phyloP scores from a whole-genome alignment of 2,797 vertebrate species.

The Bovichtus diacanthus region DNA sequence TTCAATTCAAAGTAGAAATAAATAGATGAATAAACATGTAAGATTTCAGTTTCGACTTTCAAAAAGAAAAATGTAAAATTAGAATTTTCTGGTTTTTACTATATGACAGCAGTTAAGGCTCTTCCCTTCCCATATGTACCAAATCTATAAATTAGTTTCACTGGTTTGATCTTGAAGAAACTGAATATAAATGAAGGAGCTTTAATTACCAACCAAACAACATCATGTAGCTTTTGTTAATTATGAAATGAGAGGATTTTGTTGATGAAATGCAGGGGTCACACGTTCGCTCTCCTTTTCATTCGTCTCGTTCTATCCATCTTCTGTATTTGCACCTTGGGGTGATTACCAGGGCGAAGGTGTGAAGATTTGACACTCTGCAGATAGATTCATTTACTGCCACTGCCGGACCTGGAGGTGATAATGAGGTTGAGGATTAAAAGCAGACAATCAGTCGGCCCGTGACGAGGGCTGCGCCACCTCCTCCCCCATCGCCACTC shows the following conservation, averaged over 20 bases:
- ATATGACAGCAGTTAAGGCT: slow-evolving; percentile 35
- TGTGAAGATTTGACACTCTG: slow-evolving; percentile 96
- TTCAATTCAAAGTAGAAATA: slow-evolving; percentile 18
- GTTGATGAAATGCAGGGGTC: slow-evolving; percentile 78
- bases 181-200: slow-evolving; percentile 75
- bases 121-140: slow-evolving; percentile 17
- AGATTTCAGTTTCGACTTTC: neutral
- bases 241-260: slow-evolving; percentile 74
- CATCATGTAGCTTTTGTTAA: slow-evolving; percentile 74
- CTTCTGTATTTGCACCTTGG: slow-evolving; percentile 91
- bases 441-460: slow-evolving; percentile 92
- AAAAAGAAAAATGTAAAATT: slow-evolving; percentile 35
- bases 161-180: slow-evolving; percentile 78
- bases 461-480: slow-evolving; percentile 79
- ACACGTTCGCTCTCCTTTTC: slow-evolving; percentile 8
- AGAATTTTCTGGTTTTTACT: slow-evolving; percentile 34
- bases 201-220: slow-evolving; percentile 79
- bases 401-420: slow-evolving; percentile 96
- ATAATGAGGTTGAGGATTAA: slow-evolving; percentile 99
- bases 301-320: slow-evolving; percentile 65
- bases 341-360: slow-evolving; percentile 93
- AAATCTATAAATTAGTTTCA: slow-evolving; percentile 63
- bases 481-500: slow-evolving; percentile 51
- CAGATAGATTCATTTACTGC: slow-evolving; percentile 97
- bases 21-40: neutral